A percentile compares a stretch with the other conserved stretches of the same genome.
phyloP scores from a whole-genome alignment of 2,113 vertebrate genomes.

The Glareola pratincola region DNA sequence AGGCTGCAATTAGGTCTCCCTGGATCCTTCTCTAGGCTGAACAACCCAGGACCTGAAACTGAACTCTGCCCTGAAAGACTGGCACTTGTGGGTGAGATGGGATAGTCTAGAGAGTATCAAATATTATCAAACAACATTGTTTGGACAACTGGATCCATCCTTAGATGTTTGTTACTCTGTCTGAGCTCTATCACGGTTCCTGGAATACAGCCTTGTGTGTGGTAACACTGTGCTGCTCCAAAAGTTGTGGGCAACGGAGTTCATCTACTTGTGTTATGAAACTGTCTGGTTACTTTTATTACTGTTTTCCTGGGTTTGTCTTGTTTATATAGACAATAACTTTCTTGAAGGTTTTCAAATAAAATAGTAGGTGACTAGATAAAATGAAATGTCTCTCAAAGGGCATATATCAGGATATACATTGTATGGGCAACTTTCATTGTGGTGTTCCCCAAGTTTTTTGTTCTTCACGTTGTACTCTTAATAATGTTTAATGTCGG shows the following conservation, averaged over 20 bases:
- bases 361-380: background rate
- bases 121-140: background rate
- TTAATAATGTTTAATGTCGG: background rate
- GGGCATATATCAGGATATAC: background rate
- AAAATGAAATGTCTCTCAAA: background rate
- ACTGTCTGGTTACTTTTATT: background rate
- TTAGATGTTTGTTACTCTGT: background rate
- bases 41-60: background rate
- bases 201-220: background rate
- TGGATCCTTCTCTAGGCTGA: background rate
- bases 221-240: background rate
- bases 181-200: rapidly evolving
- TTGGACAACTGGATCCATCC: background rate
- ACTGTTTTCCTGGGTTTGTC: background rate
- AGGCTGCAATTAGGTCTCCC: background rate
- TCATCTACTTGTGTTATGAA: background rate
- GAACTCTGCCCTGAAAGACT: background rate
- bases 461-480: background rate
- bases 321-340: background rate
- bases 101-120: background rate
- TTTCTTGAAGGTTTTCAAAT: background rate
- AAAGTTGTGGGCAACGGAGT: background rate
- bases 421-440: background rate
- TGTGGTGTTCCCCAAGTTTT: background rate
- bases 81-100: background rate